Base-by-base conservation (phyloP, 2,888 invertebrate species). In the Sinhomidia bicolor region DNA sequence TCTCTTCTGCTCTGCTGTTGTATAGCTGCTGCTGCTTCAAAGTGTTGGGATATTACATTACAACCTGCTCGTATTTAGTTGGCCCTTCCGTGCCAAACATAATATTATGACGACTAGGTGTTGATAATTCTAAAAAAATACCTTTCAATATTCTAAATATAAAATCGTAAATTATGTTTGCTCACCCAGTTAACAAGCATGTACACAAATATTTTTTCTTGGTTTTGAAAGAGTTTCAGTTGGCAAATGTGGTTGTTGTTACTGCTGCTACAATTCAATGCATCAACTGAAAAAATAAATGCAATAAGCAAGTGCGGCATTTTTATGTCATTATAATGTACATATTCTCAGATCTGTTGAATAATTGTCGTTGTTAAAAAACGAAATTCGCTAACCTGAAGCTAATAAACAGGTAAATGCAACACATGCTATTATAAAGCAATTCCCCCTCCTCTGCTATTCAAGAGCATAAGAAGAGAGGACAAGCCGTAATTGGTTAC, bases 61-160 rank as follows among this genome's bases (percentile, higher is more conserved):
- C 36, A 41, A 41, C 65, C 29, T 65, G 68, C 36, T 41, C 41
- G 68, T 36, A 54, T 74, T 29, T 57, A 23, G 74, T 36, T 78
- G 9, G 23, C 85, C 78, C 83, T 88, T 88, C 88, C 88, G 88
- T 83, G 86, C 86, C 86, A 87, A 87, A 87, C 81, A 71, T 74
- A 74, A 74, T 81, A 81, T 81, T 74, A 87, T 65, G 65, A 65
- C 65, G 82, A 88, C 82, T 71, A 88, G 83, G 83, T 88, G 88
- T 68, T 83, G 88, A 88, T 83, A 78, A 78, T 71, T 47, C 51
- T 57, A 54, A 79, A 44, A 14, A 88, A 54, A 54, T 62, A 41
- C 47, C 83, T 83, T 44, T 79, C 68, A 68, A 78, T 83, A 83
- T 83, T 83, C 83, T 83, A 79, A 57, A 78, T 83, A 71, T 83